A percentile compares a stretch with the other conserved stretches of the same genome.
Evolutionary conservation across 2,113 vertebrate species (phyloP).

Genomic region (Clinocottus analis): DNA sequence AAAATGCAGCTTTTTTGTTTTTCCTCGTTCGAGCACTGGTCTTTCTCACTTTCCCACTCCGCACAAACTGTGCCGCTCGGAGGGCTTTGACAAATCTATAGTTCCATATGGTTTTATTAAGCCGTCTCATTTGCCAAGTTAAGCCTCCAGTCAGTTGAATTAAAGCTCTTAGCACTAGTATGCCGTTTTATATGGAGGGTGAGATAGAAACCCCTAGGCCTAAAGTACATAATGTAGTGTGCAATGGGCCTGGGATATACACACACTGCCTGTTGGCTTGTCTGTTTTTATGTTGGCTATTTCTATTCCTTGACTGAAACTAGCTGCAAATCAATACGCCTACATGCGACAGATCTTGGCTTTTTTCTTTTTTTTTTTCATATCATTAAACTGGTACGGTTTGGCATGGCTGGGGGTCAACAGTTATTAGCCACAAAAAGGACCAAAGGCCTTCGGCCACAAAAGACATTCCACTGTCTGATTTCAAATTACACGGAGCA

Average conservation of each 20-base stretch:
- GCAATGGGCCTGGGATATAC: slow-evolving; percentile 36
- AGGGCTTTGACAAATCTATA: slow-evolving; percentile 70
- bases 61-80: slow-evolving; percentile 47
- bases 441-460: slow-evolving; percentile 19
- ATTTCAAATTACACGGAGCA: slow-evolving; percentile 60
- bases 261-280: slow-evolving; percentile 26
- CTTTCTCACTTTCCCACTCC: slow-evolving; percentile 13
- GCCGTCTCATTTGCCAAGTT: slow-evolving; percentile 70
- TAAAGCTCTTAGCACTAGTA: slow-evolving; percentile 66
- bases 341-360: background rate
- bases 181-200: slow-evolving; percentile 57
- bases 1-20: slow-evolving; percentile 28
- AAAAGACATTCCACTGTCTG: slow-evolving; percentile 52
- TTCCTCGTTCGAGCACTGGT: background rate
- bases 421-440: slow-evolving; percentile 22
- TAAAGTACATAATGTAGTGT: slow-evolving; percentile 58
- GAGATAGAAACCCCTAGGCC: slow-evolving; percentile 49
- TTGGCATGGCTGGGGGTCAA: background rate
- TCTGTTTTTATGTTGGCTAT: slow-evolving; percentile 11
- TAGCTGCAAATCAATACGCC: background rate
- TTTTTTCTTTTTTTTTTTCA: slow-evolving; percentile 4
- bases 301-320: slow-evolving; percentile 4
- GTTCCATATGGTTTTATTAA: slow-evolving; percentile 69
- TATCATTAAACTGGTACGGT: slow-evolving; percentile 14
- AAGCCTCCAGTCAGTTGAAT: slow-evolving; percentile 73